These are phyloP conservation scores for Micromys minutus DNA, from an alignment of 2,113 vertebrate genomes.

Conservation along the genomic window DNA sequence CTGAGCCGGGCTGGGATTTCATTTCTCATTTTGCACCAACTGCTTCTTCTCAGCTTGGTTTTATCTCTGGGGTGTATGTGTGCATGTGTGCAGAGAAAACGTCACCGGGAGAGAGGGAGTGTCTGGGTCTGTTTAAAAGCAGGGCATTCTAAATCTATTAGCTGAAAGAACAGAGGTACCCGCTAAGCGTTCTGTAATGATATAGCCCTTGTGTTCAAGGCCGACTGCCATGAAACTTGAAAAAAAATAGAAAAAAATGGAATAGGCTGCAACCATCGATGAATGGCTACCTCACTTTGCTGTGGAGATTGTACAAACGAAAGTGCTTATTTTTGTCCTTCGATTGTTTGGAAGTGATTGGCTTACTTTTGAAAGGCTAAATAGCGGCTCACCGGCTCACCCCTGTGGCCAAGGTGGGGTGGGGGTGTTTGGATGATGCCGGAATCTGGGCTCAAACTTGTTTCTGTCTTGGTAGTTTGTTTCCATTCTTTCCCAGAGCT, in stretches of 20 bases:
- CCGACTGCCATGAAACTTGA: constrained; percentile 71
- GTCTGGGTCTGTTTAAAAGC: background rate
- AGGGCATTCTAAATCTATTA: constrained; percentile 69
- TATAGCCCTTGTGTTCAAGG: constrained; percentile 69
- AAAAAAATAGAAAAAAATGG: constrained; percentile 62
- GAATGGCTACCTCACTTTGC: constrained; percentile 82
- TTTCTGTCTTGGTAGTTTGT: constrained; percentile 81
- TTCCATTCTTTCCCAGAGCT: constrained; percentile 80
- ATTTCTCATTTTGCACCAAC: constrained; percentile 68
- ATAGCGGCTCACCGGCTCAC: constrained; percentile 83
- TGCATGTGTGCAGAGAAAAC: background rate
- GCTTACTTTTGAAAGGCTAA: constrained; percentile 80
- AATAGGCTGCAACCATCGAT: constrained; percentile 78
- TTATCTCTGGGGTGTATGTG: background rate
- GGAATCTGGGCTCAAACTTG: constrained; percentile 75
- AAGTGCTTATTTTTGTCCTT: constrained; percentile 81
- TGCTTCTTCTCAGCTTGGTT: constrained; percentile 66
- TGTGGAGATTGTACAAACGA: constrained; percentile 76
- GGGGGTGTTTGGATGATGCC: constrained; percentile 74
- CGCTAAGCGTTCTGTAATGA: constrained; percentile 66
- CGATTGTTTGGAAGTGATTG: constrained; percentile 81
- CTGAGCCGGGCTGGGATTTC: constrained; percentile 64
- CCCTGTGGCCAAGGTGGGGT: background rate
- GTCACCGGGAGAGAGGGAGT: background rate
- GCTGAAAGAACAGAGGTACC: constrained; percentile 70